Evolutionary conservation across 2,113 vertebrate genomes (phyloP).

Genomic region (Gavialis gangeticus): DNA sequence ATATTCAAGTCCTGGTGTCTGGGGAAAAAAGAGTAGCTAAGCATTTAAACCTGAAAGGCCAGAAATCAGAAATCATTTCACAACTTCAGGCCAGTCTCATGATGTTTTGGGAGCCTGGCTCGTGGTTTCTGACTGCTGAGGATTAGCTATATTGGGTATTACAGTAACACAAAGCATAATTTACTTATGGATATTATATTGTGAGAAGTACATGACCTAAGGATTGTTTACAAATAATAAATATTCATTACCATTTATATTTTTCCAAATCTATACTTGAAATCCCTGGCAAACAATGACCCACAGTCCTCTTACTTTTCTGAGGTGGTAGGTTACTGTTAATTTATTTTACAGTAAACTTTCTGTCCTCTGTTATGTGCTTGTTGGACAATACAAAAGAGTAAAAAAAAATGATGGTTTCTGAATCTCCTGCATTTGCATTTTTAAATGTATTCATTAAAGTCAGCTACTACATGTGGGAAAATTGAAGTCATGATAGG

Average conservation of each 20-base stretch:
- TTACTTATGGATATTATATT: not conserved
- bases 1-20: not conserved
- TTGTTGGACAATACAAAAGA: too few species aligned
- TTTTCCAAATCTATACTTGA: not conserved
- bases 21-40: not conserved
- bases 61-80: not conserved
- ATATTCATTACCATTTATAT: not conserved
- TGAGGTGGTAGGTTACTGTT: too few species aligned
- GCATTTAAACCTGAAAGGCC: not conserved
- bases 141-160: not conserved
- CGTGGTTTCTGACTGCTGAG: not conserved
- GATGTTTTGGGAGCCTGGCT: conserved; percentile 13
- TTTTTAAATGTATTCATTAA: too few species aligned
- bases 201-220: not conserved
- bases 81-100: not conserved
- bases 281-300: not conserved
- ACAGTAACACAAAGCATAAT: too few species aligned
- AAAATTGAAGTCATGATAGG: too few species aligned
- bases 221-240: not conserved
- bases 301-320: too few species aligned
- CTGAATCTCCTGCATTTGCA: too few species aligned
- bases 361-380: too few species aligned
- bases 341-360: too few species aligned
- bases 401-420: too few species aligned
- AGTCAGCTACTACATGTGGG: too few species aligned